Base-by-base conservation (phyloP, 2,888 invertebrate genomes). In the Cosmorhoe ocellata region DNA sequence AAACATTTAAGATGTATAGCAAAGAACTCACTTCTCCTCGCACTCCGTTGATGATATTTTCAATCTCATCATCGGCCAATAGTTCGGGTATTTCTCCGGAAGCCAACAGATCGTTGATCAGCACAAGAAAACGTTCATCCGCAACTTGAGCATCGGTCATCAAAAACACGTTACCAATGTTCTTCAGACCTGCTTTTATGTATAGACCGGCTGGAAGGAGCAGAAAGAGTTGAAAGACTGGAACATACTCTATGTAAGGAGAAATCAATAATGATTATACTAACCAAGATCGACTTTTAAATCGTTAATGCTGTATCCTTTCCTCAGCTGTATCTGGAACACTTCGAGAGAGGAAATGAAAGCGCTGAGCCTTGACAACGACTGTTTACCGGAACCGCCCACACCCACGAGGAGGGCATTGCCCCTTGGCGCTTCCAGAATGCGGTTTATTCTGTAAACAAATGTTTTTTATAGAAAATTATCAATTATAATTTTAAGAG, bases 121-220 rank as follows among this genome's bases (percentile, higher is more conserved):
- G 91, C 2, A 98, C 98, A 26, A 99, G 88, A 81, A 97, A 98
- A 39, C 93, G 92, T 78, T 99, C 98, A 33, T 97, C 96, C 0
- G 97, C 94, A 0, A 98, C 94, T 82, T 98, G 98, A 0, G 97
- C 96, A 78, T 98, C 98, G 0, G 98, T 97, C 96, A 98, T 96
- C 12, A 98, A 80, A 80, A 98, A 98, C 53, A 97, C 94, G 34
- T 94, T 95, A 10, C 95, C 95, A 3, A 97, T 93, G 67, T 93
- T 94, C 80, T 98, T 98, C 31, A 98, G 76, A 0, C 98, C 98
- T 0, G 96, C 93, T 80, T 97, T 98, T 39, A 95, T 78, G 77
- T 98, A 98, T n/a, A 98, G 88, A 1, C 80, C 83, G 10, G 96
- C 94, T 89, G 92, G 76, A 70, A 28, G 4, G 4, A 18, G 4